Evolutionary conservation across 2,113 vertebrate genomes (phyloP), one percentile per base, ranked within the genome.

Genomic region (Syrrhaptes paradoxus): DNA sequence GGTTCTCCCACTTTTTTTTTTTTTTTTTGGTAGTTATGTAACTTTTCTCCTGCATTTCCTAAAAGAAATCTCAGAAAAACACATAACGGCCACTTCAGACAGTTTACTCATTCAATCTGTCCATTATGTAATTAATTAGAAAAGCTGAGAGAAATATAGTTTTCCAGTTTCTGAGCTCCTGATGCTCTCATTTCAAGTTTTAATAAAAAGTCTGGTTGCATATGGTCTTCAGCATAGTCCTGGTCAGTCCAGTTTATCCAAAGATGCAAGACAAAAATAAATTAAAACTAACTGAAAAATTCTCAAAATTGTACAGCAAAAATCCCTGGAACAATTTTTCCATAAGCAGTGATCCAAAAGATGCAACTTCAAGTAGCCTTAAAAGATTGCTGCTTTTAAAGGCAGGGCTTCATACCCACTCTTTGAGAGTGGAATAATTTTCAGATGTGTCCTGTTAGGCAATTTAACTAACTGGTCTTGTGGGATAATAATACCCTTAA

Each of bases 81-180:
- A 76, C 9, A 1, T 36, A 93, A 61, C 31, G 74, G 63, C 31
- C 71, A 84, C n/a, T 79, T 80, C 63, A 89, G 76, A 78, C 82
- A 88, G 63, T 95, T 94, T 95, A 84, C 45, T 61, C 67, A 59
- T 86, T 94, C 91, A 96, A 85, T 93, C 88, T 97, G 89, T 67
- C 83, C 71, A 67, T 92, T 94, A 89, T 36, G 52, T 82, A 93
- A 84, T 93, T 93, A 91, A 89, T 83, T 72, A 82, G 62, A 91
- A 92, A 93, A 95, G 51, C 90, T 92, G 89, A 73, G 52, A 93
- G 88, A 91, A 90, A 87, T 82, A 54, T 1, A 85, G 26, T 61
- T 90, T 85, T 94, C 73, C 54, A 52, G 34, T 61, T 84, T 83
- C 84, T 81, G 73, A 93, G 57, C 17, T 90, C 76, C 80, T 82